Evolutionary conservation across 2,113 vertebrate genomes (phyloP), one percentile per base, ranked within the genome.

Genomic region (Antennarius striatus): DNA sequence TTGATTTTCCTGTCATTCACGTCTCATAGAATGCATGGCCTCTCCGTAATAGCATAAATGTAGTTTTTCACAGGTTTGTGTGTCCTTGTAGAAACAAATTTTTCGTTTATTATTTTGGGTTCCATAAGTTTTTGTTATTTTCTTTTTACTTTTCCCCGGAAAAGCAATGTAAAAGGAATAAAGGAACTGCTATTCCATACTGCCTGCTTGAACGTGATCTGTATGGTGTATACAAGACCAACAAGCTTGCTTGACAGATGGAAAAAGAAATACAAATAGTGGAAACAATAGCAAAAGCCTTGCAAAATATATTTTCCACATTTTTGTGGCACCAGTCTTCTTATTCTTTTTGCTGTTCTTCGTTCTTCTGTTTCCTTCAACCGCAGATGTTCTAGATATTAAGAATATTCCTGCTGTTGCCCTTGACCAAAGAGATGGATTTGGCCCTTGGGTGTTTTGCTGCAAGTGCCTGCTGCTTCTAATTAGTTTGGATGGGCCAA

Each of bases 401-500:
- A 46, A 42, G 29, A 68, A 71, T 45, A 50, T 49, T 63, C 69
- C 58, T 72, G 72, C 70, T 77, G 79, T 63, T 62, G 56, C 36
- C 63, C 63, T 71, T 80, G 72, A 74, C 63, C 62, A 51, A 59
- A 36, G 22, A 60, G 43, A 32, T 52, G 28, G 51, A 46, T 13
- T 50, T 69, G 60, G 68, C 17, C 60, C 56, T 32, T 65, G 57
- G 58, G 46, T 68, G 69, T 22, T 56, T 68, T 11, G 4, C 66
- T 59, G 64, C 36, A 56, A 67, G 56, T 43, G 55, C 67, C 68
- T 67, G 62, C 73, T 71, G 36, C 58, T 64, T 73, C 28, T 76
- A 64, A 81, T 83, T 73, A 77, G 30, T 65, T 40, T 1, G 39
- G 65, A 66, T 52, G 22, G 56, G 71, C 70, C 71, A 75, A 60